phyloP scores from a whole-genome alignment of 2,888 invertebrate genomes.

The Drepanosiphum platanoidis region DNA sequence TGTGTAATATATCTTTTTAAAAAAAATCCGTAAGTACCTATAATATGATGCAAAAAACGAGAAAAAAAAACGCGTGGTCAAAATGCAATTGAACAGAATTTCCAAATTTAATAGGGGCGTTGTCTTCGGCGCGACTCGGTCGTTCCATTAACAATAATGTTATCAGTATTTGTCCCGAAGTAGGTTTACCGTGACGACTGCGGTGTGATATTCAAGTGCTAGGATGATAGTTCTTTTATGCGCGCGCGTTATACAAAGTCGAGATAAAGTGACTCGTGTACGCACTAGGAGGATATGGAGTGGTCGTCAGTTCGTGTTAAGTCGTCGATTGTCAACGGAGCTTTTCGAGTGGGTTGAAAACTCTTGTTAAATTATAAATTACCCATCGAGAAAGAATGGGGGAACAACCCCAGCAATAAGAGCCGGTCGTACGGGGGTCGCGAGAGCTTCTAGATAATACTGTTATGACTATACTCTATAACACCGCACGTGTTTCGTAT shows the following conservation, averaged over 20 bases:
- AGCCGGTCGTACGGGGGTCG: neutral
- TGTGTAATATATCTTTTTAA: too few species aligned
- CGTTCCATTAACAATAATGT: neutral
- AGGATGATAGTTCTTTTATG: conserved; percentile 11
- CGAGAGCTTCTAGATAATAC: too few species aligned
- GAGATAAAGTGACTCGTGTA: neutral
- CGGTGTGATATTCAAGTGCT: neutral
- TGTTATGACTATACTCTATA: neutral
- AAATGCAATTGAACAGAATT: neutral
- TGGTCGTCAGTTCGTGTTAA: conserved; percentile 36
- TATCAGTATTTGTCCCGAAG: neutral
- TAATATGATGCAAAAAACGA: too few species aligned
- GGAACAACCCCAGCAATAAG: neutral
- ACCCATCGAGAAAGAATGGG: neutral
- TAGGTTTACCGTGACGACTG: neutral
- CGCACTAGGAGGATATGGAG: conserved; percentile 5
- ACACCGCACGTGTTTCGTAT: neutral
- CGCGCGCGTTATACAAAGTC: conserved; percentile 4
- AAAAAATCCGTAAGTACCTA: too few species aligned
- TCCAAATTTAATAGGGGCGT: neutral
- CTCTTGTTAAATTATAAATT: conserved; percentile 22
- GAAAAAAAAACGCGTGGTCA: neutral
- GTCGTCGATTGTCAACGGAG: conserved; percentile 36
- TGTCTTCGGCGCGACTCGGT: neutral
- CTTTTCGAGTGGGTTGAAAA: conserved; percentile 22